Conservation (phyloP, 2,888 invertebrate genomes). For the Tachystola acroxantha region DNA sequence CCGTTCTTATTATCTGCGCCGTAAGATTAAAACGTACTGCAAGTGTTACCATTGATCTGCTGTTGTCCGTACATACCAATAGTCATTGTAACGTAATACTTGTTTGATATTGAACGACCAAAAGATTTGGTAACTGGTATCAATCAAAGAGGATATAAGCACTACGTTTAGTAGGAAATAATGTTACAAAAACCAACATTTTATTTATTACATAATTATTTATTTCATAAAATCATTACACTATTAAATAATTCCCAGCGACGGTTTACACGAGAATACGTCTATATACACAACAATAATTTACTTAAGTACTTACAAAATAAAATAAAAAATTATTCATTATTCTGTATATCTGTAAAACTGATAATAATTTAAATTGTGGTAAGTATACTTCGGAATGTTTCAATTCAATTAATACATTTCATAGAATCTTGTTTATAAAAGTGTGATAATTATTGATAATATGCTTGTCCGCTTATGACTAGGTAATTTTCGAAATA, state of each 20-base stretch:
- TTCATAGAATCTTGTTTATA: slow-evolving; percentile 10
- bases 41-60: too few relatives aligned
- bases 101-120: too few relatives aligned
- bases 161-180: too few relatives aligned
- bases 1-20: too few relatives aligned
- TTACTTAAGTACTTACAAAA: slow-evolving; percentile 51
- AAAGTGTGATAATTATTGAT: slow-evolving; percentile 6
- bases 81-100: too few relatives aligned
- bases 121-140: too few relatives aligned
- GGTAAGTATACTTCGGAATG: slow-evolving; percentile 21
- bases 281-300: slow-evolving; percentile 44
- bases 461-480: slow-evolving; percentile 48
- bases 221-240: slow-evolving; percentile 30
- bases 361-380: slow-evolving; percentile 16
- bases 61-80: too few relatives aligned
- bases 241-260: slow-evolving; percentile 27
- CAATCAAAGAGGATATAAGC: too few relatives aligned
- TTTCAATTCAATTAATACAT: slow-evolving; percentile 8
- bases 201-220: slow-evolving; percentile 24
- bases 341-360: slow-evolving; percentile 11
- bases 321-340: slow-evolving; percentile 15
- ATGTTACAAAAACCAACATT: not conserved
- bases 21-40: too few relatives aligned
- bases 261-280: slow-evolving; percentile 21
- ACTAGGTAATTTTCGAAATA: slow-evolving; percentile 59